A percentile compares a stretch with the other conserved stretches of the same genome.
Conservation (phyloP, 2,113 vertebrate genomes). For the Alosa alosa region DNA sequence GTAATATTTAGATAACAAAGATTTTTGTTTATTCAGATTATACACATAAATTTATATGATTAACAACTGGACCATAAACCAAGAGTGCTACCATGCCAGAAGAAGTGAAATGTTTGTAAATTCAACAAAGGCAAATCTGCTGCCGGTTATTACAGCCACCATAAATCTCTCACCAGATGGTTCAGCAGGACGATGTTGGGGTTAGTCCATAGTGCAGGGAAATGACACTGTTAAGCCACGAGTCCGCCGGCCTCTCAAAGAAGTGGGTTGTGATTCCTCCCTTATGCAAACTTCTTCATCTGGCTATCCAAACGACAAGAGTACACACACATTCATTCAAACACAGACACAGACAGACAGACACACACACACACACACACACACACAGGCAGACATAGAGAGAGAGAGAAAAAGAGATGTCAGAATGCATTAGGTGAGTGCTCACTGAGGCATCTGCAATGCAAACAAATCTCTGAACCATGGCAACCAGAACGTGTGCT, state of each 20-base stretch:
- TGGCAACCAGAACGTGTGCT: not conserved
- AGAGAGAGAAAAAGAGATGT: slow-evolving; percentile 44
- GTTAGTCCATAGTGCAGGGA: slow-evolving; percentile 17
- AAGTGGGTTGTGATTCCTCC: slow-evolving; percentile 26
- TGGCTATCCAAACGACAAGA: slow-evolving; percentile 59
- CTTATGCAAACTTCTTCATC: slow-evolving; percentile 57
- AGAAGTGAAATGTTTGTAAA: not conserved
- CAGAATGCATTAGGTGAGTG: slow-evolving; percentile 64
- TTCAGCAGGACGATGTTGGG: not conserved
- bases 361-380: slow-evolving; percentile 52
- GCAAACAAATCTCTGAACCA: slow-evolving; percentile 58
- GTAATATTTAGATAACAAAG: not conserved
- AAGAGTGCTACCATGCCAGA: not conserved
- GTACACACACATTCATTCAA: slow-evolving; percentile 52
- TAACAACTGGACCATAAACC: not conserved
- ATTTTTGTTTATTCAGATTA: not conserved
- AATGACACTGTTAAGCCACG: not conserved
- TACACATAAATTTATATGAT: not conserved
- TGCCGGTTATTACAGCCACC: not conserved
- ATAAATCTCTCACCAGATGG: slow-evolving; percentile 8
- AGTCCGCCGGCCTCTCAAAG: slow-evolving; percentile 18
- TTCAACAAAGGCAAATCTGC: not conserved
- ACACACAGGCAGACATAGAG: not conserved
- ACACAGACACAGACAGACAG: slow-evolving; percentile 42
- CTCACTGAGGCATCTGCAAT: slow-evolving; percentile 58